Conservation (phyloP, 2,888 invertebrate species). For the Carpatolechia fugitivella region DNA sequence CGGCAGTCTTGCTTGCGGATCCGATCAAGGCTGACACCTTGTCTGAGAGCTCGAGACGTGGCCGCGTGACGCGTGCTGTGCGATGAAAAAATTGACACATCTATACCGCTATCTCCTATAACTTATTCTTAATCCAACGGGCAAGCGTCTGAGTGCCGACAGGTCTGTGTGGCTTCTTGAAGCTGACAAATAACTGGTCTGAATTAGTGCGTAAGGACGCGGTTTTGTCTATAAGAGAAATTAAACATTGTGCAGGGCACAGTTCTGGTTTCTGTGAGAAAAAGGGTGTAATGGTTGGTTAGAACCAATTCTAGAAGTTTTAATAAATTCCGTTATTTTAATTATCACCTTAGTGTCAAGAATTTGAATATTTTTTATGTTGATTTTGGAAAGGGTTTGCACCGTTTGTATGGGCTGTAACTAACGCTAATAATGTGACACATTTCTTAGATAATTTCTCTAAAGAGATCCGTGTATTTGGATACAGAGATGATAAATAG, state of each 20-base stretch:
- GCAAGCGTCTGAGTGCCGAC: slow-evolving; percentile 23
- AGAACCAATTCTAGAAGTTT: slow-evolving; percentile 11
- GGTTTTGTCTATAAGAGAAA: slow-evolving; percentile 12
- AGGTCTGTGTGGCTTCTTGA: slow-evolving; percentile 22
- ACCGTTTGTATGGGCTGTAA: slow-evolving; percentile 28
- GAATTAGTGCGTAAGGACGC: background rate
- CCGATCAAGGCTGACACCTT: slow-evolving; percentile 16
- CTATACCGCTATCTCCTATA: slow-evolving; percentile 25
- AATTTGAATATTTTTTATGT: slow-evolving; percentile 15
- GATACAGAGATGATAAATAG: slow-evolving; percentile 14
- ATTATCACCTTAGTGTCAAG: slow-evolving; percentile 17
- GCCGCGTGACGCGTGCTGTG: slow-evolving; percentile 20
- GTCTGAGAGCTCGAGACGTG: slow-evolving; percentile 16
- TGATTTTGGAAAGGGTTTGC: slow-evolving; percentile 26
- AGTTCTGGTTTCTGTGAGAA: slow-evolving; percentile 19
- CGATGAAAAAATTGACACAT: slow-evolving; percentile 24
- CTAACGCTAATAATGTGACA: slow-evolving; percentile 25
- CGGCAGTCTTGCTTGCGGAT: slow-evolving; percentile 16
- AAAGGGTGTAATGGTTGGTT: slow-evolving; percentile 11
- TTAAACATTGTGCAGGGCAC: slow-evolving; percentile 17
- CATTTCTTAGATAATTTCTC: slow-evolving; percentile 23
- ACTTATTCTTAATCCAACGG: slow-evolving; percentile 26
- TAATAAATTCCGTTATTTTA: slow-evolving; percentile 23
- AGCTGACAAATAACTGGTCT: background rate
- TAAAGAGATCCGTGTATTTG: slow-evolving; percentile 17